phyloP scores from a whole-genome alignment of 2,113 vertebrate genomes.

The Antennarius striatus region DNA sequence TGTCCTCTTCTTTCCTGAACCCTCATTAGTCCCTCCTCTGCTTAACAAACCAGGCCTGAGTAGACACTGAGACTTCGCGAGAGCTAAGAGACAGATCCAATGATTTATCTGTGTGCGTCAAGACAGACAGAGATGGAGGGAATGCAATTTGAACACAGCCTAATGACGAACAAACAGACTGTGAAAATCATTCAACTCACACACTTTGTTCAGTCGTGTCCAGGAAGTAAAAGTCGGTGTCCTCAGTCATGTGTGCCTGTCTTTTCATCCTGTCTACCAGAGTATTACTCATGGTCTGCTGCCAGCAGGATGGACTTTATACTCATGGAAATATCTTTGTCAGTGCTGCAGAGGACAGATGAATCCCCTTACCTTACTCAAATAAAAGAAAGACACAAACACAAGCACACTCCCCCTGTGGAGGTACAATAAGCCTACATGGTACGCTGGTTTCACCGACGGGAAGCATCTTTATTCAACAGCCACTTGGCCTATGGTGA shows the following conservation, averaged over 20 bases:
- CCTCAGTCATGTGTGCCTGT: slow-evolving; percentile 37
- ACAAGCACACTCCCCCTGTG: slow-evolving; percentile 22
- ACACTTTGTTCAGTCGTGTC: slow-evolving; percentile 50
- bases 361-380: slow-evolving; percentile 34
- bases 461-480: slow-evolving; percentile 63
- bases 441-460: slow-evolving; percentile 45
- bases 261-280: slow-evolving; percentile 50
- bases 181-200: slow-evolving; percentile 55
- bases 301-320: slow-evolving; percentile 43
- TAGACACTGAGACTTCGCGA: slow-evolving; percentile 19
- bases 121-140: not conserved
- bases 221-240: slow-evolving; percentile 52
- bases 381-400: slow-evolving; percentile 19
- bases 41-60: slow-evolving; percentile 53
- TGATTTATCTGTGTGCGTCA: not conserved
- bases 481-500: slow-evolving; percentile 63
- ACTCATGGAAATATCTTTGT: slow-evolving; percentile 51
- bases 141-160: slow-evolving; percentile 21
- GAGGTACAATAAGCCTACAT: slow-evolving; percentile 56
- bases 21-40: slow-evolving; percentile 63
- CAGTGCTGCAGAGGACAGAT: slow-evolving; percentile 33
- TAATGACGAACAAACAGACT: slow-evolving; percentile 56
- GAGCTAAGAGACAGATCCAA: slow-evolving; percentile 12
- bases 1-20: slow-evolving; percentile 34
- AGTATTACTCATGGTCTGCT: slow-evolving; percentile 26